Percentiles rank a stretch among this genome's conserved stretches.
phyloP scores from a whole-genome alignment of 2,888 invertebrate species.

The Dasypogon diadema region DNA sequence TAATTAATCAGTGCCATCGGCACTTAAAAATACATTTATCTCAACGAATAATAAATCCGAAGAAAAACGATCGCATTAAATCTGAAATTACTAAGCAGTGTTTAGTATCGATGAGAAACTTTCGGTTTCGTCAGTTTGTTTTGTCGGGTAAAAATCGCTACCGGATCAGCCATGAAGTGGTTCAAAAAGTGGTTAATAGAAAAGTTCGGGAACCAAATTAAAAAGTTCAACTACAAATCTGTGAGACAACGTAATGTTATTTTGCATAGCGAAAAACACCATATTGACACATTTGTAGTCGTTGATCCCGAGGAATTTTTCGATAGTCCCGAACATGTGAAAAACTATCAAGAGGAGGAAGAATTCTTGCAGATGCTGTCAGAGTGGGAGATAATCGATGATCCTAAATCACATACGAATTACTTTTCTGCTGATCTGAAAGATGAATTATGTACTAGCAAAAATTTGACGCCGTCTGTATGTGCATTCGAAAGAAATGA shows the following conservation, averaged over 20 bases:
- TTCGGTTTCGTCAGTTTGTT: conserved; percentile 73
- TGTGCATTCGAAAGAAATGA: background rate
- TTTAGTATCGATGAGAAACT: conserved; percentile 72
- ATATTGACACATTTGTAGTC: conserved; percentile 59
- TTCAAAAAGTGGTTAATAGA: conserved; percentile 75
- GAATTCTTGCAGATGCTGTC: conserved; percentile 64
- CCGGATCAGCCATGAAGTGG: conserved; percentile 74
- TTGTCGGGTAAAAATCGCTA: conserved; percentile 75
- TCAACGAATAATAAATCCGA: background rate
- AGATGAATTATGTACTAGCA: conserved; percentile 60
- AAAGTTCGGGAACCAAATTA: conserved; percentile 70
- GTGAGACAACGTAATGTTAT: too few species aligned
- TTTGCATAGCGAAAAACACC: background rate
- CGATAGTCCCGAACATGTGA: conserved; percentile 67
- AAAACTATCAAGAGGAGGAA: conserved; percentile 65
- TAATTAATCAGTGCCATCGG: background rate
- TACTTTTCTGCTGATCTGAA: conserved; percentile 66
- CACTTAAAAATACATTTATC: background rate
- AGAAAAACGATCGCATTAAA: conserved; percentile 14
- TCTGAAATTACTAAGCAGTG: conserved; percentile 19
- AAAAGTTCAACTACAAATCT: background rate
- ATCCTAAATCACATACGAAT: conserved; percentile 58
- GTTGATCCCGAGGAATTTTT: conserved; percentile 67
- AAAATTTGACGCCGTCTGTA: background rate
- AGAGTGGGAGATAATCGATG: conserved; percentile 66